Percentiles rank a stretch among this genome's conserved stretches.
These are phyloP conservation scores for Xyrauchen texanus DNA, from an alignment of 2,113 vertebrate genomes.

Conservation along the genomic window DNA sequence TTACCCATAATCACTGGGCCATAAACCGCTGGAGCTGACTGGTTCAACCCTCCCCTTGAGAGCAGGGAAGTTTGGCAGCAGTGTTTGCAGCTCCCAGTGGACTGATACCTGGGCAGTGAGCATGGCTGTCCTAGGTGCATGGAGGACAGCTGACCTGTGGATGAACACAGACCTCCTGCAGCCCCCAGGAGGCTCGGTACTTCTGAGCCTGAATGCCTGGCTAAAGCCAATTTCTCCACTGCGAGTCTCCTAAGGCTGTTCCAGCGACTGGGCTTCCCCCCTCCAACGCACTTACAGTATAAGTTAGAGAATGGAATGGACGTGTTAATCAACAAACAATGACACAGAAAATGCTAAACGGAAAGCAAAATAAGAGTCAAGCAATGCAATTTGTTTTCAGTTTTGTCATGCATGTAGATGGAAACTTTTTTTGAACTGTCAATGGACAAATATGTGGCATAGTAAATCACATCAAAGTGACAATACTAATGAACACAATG, in stretches of 20 bases:
- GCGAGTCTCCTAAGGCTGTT: conserved; percentile 59
- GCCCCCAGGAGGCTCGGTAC: conserved; percentile 29
- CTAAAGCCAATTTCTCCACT: conserved; percentile 55
- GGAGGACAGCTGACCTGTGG: conserved; percentile 37
- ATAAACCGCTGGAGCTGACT: conserved; percentile 61
- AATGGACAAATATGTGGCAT: too few relatives aligned
- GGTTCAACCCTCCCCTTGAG: conserved; percentile 56
- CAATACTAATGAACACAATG: too few relatives aligned
- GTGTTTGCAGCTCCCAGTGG: conserved; percentile 53
- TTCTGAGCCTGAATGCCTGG: conserved; percentile 53
- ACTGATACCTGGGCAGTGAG: conserved; percentile 58
- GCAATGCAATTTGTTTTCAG: too few relatives aligned
- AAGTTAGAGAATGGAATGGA: neutral
- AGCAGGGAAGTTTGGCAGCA: conserved; percentile 50
- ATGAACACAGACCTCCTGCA: conserved; percentile 7
- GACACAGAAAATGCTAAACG: neutral
- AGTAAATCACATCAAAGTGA: too few relatives aligned
- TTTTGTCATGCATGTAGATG: too few relatives aligned
- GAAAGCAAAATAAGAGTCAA: too few relatives aligned
- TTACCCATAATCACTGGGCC: conserved; percentile 61
- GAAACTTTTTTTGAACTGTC: too few relatives aligned
- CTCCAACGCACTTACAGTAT: conserved; percentile 5
- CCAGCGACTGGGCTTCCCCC: conserved; percentile 47
- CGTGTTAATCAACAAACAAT: neutral
- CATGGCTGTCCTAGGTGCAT: neutral